Evolutionary conservation across 2,113 vertebrate species (phyloP).

Genomic region (Candoia aspera): DNA sequence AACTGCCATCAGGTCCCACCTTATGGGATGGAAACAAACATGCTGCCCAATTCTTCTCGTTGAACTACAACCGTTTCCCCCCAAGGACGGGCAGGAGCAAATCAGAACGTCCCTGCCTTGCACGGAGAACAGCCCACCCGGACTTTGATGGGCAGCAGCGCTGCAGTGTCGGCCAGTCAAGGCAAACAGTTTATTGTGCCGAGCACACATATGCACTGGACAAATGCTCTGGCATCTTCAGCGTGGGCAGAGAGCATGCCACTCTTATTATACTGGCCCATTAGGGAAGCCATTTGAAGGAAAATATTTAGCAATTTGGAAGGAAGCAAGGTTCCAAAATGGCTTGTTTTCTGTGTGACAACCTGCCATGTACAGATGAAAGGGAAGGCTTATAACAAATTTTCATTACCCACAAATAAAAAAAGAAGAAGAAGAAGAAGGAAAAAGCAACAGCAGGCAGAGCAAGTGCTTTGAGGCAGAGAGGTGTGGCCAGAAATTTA

Average conservation of each 20-base stretch:
- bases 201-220: slow-evolving; percentile 80
- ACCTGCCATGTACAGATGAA: slow-evolving; percentile 80
- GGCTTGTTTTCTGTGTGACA: slow-evolving; percentile 78
- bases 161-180: slow-evolving; percentile 61
- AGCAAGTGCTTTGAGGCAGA: slow-evolving; percentile 76
- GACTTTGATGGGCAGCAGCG: slow-evolving; percentile 55
- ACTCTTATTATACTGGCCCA: slow-evolving; percentile 78
- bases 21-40: slow-evolving; percentile 14
- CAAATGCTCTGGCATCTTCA: slow-evolving; percentile 81
- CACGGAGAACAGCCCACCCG: slow-evolving; percentile 40
- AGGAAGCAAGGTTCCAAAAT: slow-evolving; percentile 76
- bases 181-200: slow-evolving; percentile 71
- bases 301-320: slow-evolving; percentile 83
- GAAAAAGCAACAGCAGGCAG: slow-evolving; percentile 78
- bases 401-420: slow-evolving; percentile 77
- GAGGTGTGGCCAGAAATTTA: slow-evolving; percentile 79
- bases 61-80: not conserved
- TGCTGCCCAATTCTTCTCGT: slow-evolving; percentile 9
- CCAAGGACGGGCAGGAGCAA: not conserved
- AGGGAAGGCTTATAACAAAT: slow-evolving; percentile 80
- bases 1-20: slow-evolving; percentile 43
- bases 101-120: accelerated
- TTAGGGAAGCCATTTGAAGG: slow-evolving; percentile 83
- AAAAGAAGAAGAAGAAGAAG: slow-evolving; percentile 55
- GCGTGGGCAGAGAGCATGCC: slow-evolving; percentile 77